Conservation (phyloP, 2,797 vertebrate species). For the Galagoides demidoff region DNA sequence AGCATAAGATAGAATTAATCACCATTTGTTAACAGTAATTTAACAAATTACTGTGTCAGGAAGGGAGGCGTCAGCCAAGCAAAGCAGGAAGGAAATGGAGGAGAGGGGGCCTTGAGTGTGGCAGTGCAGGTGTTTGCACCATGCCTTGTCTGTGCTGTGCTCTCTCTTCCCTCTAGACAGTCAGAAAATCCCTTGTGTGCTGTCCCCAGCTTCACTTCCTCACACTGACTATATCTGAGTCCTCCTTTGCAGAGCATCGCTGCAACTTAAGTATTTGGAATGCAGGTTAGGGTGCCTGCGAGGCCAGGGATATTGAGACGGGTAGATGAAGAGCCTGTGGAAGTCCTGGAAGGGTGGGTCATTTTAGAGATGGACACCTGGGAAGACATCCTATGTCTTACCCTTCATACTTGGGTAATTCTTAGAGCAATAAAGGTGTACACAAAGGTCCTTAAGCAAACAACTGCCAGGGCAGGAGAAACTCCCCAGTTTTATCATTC, state of each 20-base stretch:
- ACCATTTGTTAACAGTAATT: background rate
- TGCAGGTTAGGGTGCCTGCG: background rate
- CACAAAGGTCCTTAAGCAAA: background rate
- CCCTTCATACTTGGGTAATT: background rate
- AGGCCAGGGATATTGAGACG: background rate
- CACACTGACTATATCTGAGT: background rate
- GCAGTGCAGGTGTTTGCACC: background rate
- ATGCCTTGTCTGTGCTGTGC: background rate
- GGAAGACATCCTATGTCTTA: background rate
- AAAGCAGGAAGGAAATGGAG: background rate
- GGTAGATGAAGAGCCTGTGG: background rate
- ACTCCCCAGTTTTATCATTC: background rate
- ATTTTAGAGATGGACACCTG: background rate
- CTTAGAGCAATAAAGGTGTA: background rate
- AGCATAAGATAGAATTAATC: background rate
- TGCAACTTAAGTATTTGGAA: background rate
- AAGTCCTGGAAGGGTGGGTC: background rate
- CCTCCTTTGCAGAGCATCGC: background rate
- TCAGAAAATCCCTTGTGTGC: background rate
- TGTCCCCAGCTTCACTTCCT: slow-evolving; percentile 3
- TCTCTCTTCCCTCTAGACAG: background rate
- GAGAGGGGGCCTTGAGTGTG: background rate
- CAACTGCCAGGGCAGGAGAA: background rate
- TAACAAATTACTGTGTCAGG: background rate
- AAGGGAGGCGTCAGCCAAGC: background rate